Evolutionary conservation across 2,113 vertebrate genomes (phyloP).

Genomic region (Oryzias woworae): DNA sequence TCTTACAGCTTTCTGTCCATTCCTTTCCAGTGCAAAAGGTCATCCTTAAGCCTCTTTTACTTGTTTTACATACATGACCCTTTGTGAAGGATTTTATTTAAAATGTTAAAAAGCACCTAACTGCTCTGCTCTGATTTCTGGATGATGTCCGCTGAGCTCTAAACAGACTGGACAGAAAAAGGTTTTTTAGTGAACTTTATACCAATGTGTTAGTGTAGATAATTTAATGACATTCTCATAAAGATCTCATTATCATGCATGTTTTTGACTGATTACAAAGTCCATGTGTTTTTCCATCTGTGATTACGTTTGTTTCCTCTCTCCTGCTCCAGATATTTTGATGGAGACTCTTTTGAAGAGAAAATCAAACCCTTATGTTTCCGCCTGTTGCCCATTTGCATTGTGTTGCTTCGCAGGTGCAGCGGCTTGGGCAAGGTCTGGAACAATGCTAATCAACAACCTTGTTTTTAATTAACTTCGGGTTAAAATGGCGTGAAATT

Average conservation of each 20-base stretch:
- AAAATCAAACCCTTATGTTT: constrained; percentile 47
- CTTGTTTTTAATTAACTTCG: constrained; percentile 81
- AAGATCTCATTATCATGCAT: neutral
- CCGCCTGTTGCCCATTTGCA: constrained; percentile 59
- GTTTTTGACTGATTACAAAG: constrained; percentile 7
- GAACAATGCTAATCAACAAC: constrained; percentile 73
- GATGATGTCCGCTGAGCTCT: neutral
- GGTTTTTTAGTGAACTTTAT: too few relatives aligned
- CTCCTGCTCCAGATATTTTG: constrained; percentile 34
- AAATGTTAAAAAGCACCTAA: constrained; percentile 63
- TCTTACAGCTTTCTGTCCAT: constrained; percentile 41
- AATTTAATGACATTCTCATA: neutral
- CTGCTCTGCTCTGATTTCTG: constrained; percentile 40
- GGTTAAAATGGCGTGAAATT: constrained; percentile 84
- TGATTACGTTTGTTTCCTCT: constrained; percentile 27
- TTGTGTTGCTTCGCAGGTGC: constrained; percentile 69
- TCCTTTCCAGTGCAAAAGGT: constrained; percentile 65
- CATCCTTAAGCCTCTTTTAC: constrained; percentile 60
- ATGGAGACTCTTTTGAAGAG: constrained; percentile 42
- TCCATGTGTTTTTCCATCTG: constrained; percentile 25
- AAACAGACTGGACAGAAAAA: too few relatives aligned
- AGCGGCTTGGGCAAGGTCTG: constrained; percentile 51
- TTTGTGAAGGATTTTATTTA: constrained; percentile 53
- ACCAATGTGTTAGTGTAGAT: neutral
- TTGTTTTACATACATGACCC: constrained; percentile 61